Evolutionary conservation across 2,113 vertebrate genomes (phyloP), one percentile per base, ranked within the genome.

Genomic region (Proterorhinus semilunaris): DNA sequence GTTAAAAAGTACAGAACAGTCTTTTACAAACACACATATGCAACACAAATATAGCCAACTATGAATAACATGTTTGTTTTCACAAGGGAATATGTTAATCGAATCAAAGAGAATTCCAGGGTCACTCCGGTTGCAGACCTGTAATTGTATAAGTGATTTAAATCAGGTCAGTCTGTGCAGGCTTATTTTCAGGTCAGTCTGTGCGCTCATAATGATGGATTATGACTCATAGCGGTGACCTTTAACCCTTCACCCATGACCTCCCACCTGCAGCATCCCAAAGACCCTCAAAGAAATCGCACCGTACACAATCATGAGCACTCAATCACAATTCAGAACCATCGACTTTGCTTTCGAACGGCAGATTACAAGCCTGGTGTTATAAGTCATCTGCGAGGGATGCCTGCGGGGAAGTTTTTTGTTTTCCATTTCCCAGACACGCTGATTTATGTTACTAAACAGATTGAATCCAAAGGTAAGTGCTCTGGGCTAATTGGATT

Each of bases 71-170:
- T 36, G 4, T 36, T 36, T 36, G 27, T 36, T 36, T 36, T 36
- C 3, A 36, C 27, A 3, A 36, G 2, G 27, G 72, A 61, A 63
- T 82, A 21, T 21, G 21, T 21, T 21, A 75, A 59, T 83, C 50
- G 70, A 84, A 87, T 64, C 80, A 79, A 75, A 75, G 62, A 71
- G 71, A 66, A 80, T 86, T 82, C 77, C 16, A 66, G 61, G 86
- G 87, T 89, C 90, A 90, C 54, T 74, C 47, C 65, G 73, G 73
- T 58, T 74, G 76, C 68, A 36, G 73, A 68, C 68, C 83, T 81
- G 76, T 78, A 83, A 90, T 84, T 91, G 78, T 88, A 91, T 84
- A 90, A 91, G 73, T 83, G 88, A 58, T 91, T 86, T 62, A 64
- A 75, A 80, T 78, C 63, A 57, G 70, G 80, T 78, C 63, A 57